Evolutionary conservation across 2,888 invertebrate species (phyloP).

Genomic region (Meghimatium bilineatum): DNA sequence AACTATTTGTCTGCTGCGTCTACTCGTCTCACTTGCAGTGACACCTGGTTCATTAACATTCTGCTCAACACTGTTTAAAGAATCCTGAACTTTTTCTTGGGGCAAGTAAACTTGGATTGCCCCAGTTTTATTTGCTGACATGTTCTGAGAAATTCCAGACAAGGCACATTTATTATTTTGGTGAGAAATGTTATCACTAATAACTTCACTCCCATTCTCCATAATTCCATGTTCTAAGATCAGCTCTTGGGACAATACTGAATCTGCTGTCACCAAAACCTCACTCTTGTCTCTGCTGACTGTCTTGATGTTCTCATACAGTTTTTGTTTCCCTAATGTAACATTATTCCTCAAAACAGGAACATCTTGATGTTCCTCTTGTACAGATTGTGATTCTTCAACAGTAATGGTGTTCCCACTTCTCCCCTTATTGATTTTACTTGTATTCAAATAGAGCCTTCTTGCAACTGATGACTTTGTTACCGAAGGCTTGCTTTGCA

Average conservation of each 20-base stretch:
- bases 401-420: not conserved
- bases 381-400: not conserved
- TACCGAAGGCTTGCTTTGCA: not conserved
- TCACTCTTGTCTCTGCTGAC: not conserved
- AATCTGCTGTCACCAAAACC: not conserved
- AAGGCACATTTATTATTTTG: constrained; percentile 16
- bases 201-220: not conserved
- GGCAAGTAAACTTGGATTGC: not conserved
- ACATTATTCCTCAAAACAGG: not conserved
- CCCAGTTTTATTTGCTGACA: not conserved
- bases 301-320: not conserved
- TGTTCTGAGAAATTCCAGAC: constrained; percentile 24
- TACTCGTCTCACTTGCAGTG: not conserved
- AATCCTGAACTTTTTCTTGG: not conserved
- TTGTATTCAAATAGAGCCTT: not conserved
- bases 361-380: not conserved
- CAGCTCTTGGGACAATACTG: not conserved
- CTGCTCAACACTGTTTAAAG: not conserved
- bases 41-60: not conserved
- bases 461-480: constrained; percentile 10
- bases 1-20: not conserved
- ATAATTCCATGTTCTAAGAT: not conserved
- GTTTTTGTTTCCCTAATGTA: not conserved
- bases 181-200: not conserved
- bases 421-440: not conserved